Base-by-base conservation (phyloP, 2,113 vertebrate species). In the Tor tambroides region DNA sequence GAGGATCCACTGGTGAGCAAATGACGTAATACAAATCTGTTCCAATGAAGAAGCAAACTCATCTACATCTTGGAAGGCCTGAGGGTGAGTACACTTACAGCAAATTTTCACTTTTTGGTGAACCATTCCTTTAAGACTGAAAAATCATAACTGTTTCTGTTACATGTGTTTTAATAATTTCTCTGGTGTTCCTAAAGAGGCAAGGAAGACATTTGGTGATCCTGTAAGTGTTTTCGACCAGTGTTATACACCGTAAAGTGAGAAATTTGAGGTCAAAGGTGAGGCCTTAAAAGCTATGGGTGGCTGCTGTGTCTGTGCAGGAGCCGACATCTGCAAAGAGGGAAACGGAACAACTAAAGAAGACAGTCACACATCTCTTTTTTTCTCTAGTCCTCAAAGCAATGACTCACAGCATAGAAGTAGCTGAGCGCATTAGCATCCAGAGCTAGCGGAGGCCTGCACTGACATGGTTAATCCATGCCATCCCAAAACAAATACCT, bases 381-480 rank as follows among this genome's bases (percentile, higher is more conserved):
- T n/a, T 81, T 71, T 80, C 49, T 4, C 46, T 69, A 61, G 41
- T 41, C 21, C 80, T 80, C 80, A 87, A 87, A 82, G 59, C 41
- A 43, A 43, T 84, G 86, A 71, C 75, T 85, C 82, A 78, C 85
- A 85, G 79, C 21, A 69, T 32, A 80, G 67, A 26, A 74, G 87
- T 76, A 74, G 78, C 86, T 86, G 61, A 86, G 71, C 61, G 82
- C 78, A 82, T 85, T 87, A 87, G 84, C 87, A 88, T 84, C 41
- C 78, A 87, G 56, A 84, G 89, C 80, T 56, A 85, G 81, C 69
- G 69, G 41, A 78, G 84, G 72, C 88, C 86, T 89, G 86, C 69
- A 35, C 80, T 90, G 90, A 90, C 90, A 90, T 3, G 30, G 80
- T 61, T 87, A 86, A 90, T 89, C 88, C 84, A 84, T 78, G 72